phyloP scores from a whole-genome alignment of 2,113 vertebrate genomes.

The Pardalotus punctatus region DNA sequence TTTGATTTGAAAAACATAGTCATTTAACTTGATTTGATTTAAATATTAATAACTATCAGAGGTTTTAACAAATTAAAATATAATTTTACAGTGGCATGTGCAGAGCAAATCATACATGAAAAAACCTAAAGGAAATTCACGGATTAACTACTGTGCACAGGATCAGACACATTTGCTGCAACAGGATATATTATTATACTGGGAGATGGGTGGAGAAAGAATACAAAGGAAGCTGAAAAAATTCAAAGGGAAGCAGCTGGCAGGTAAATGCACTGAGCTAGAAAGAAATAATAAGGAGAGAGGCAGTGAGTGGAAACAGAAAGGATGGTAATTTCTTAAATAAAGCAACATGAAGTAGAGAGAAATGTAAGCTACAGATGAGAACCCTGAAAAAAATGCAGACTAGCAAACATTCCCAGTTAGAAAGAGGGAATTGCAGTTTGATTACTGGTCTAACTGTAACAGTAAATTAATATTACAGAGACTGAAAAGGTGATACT shows the following conservation, averaged over 20 bases:
- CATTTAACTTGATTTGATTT: slow-evolving; percentile 58
- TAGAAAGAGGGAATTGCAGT: neutral
- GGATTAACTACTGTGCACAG: slow-evolving; percentile 31
- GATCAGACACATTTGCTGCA: slow-evolving; percentile 56
- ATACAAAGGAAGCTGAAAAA: slow-evolving; percentile 64
- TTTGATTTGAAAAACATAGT: slow-evolving; percentile 55
- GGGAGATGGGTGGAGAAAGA: slow-evolving; percentile 43
- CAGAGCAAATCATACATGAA: slow-evolving; percentile 33
- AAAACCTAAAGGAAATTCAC: slow-evolving; percentile 47
- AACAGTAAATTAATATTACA: neutral
- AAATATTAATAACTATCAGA: slow-evolving; percentile 59
- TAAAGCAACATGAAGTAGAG: slow-evolving; percentile 27
- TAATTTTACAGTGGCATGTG: slow-evolving; percentile 42
- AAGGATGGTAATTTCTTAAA: slow-evolving; percentile 52
- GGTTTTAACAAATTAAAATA: slow-evolving; percentile 63
- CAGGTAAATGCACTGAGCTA: slow-evolving; percentile 53
- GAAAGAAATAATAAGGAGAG: slow-evolving; percentile 60
- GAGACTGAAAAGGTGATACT: neutral
- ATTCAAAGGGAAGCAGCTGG: slow-evolving; percentile 53
- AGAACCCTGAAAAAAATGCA: neutral
- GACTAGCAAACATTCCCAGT: neutral
- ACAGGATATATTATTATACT: slow-evolving; percentile 61
- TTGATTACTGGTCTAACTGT: neutral
- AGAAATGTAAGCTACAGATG: slow-evolving; percentile 18
- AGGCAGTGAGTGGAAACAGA: slow-evolving; percentile 34